Evolutionary conservation across 2,888 invertebrate species (phyloP).

Genomic region (Rhimphoctona megacephalus): DNA sequence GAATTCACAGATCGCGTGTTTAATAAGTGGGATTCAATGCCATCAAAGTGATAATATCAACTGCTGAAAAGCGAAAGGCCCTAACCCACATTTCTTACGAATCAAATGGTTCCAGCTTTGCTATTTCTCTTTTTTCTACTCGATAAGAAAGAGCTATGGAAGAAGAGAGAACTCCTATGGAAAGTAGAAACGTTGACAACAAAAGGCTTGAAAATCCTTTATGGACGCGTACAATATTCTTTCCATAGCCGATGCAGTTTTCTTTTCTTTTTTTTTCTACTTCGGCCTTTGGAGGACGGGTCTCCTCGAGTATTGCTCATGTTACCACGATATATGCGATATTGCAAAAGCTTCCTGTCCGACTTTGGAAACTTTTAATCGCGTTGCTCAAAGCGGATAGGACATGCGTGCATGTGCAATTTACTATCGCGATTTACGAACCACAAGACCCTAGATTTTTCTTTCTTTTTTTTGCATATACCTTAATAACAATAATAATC

Average conservation of each 20-base stretch:
- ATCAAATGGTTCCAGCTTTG: not conserved
- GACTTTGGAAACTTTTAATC: conserved; percentile 65
- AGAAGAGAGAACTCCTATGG: not conserved
- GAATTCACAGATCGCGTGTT: conserved; percentile 34
- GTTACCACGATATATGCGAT: conserved; percentile 43
- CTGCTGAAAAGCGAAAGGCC: conserved; percentile 26
- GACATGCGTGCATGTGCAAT: conserved; percentile 66
- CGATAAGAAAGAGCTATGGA: not conserved
- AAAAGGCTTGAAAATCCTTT: conserved; percentile 1
- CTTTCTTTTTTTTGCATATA: conserved; percentile 67
- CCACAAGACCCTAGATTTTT: conserved; percentile 79
- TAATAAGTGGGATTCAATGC: conserved; percentile 48
- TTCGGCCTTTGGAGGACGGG: conserved; percentile 45
- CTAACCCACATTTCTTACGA: conserved; percentile 5
- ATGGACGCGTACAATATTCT: not conserved
- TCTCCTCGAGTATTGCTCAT: conserved; percentile 24
- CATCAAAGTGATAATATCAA: conserved; percentile 36
- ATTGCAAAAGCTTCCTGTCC: conserved; percentile 63
- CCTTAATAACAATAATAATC: conserved; percentile 6
- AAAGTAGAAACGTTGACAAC: not conserved
- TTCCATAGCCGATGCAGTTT: conserved; percentile 5
- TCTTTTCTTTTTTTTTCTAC: conserved; percentile 6
- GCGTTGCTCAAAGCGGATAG: conserved; percentile 64
- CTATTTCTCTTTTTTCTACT: not conserved
- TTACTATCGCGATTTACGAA: conserved; percentile 75